Percentiles rank a stretch among this genome's conserved stretches.
phyloP scores from a whole-genome alignment of 2,888 invertebrate species.

The Euphydryas editha region DNA sequence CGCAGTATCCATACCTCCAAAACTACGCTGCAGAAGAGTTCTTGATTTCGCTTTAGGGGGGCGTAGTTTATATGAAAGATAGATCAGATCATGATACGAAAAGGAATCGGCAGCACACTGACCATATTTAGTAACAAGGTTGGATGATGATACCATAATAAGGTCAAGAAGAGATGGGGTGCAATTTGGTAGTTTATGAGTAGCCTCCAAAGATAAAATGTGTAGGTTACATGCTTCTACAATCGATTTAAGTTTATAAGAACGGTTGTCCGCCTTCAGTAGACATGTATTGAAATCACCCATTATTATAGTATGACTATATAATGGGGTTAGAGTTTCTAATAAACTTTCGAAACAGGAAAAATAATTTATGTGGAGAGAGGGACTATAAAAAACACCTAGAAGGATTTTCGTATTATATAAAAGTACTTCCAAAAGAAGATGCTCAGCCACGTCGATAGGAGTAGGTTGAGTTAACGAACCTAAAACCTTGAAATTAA shows the following conservation, averaged over 20 bases:
- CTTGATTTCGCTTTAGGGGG: no score
- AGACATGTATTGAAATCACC: neutral
- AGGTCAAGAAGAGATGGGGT: constrained; percentile 8
- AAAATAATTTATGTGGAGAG: neutral
- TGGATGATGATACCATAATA: constrained; percentile 4
- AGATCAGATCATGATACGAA: constrained; percentile 15
- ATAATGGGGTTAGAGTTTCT: neutral
- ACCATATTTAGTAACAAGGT: neutral
- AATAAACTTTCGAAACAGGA: neutral
- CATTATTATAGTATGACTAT: neutral
- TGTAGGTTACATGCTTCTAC: neutral
- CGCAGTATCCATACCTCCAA: no score
- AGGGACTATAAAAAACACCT: no score
- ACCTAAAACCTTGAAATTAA: neutral
- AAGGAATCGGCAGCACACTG: constrained; percentile 12
- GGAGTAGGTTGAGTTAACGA: neutral
- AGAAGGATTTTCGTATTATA: no score
- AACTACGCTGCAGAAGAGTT: no score
- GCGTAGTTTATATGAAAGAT: neutral
- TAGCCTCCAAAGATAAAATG: neutral
- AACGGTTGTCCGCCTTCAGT: neutral
- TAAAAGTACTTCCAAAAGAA: neutral
- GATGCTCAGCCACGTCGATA: no score
- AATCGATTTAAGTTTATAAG: neutral
- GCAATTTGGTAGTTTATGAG: constrained; percentile 10